phyloP scores from a whole-genome alignment of 2,113 vertebrate species.

The Ceuthmochares aereus region DNA sequence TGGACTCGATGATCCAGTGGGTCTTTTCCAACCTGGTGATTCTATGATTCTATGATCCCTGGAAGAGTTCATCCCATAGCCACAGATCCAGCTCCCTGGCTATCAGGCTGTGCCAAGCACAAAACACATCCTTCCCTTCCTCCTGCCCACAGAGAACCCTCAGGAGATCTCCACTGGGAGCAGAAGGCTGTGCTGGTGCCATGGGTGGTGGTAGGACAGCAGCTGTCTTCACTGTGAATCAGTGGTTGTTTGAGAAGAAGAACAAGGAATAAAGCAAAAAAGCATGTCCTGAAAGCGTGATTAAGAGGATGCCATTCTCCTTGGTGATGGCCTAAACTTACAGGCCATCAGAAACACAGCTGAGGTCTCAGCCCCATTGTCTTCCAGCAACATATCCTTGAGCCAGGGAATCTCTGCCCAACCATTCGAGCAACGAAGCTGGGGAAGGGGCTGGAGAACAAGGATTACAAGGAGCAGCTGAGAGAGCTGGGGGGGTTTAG shows the following conservation, averaged over 20 bases:
- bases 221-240: not conserved
- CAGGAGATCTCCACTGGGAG: not conserved
- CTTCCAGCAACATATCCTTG: not conserved
- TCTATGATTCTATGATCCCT: too few relatives aligned
- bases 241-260: not conserved
- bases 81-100: not conserved
- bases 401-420: not conserved
- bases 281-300: not conserved
- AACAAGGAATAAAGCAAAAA: not conserved
- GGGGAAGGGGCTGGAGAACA: too few relatives aligned
- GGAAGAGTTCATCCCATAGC: not conserved
- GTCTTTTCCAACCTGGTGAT: too few relatives aligned
- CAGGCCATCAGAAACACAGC: not conserved
- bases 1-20: too few relatives aligned
- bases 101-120: not conserved
- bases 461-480: too few relatives aligned
- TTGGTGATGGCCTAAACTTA: not conserved
- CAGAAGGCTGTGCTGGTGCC: not conserved
- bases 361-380: not conserved
- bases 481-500: too few relatives aligned
- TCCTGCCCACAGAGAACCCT: not conserved
- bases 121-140: not conserved
- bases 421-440: too few relatives aligned
- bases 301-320: not conserved
- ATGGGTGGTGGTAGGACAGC: not conserved